phyloP scores from a whole-genome alignment of 2,797 vertebrate species.

The Sebastes trivittatus region DNA sequence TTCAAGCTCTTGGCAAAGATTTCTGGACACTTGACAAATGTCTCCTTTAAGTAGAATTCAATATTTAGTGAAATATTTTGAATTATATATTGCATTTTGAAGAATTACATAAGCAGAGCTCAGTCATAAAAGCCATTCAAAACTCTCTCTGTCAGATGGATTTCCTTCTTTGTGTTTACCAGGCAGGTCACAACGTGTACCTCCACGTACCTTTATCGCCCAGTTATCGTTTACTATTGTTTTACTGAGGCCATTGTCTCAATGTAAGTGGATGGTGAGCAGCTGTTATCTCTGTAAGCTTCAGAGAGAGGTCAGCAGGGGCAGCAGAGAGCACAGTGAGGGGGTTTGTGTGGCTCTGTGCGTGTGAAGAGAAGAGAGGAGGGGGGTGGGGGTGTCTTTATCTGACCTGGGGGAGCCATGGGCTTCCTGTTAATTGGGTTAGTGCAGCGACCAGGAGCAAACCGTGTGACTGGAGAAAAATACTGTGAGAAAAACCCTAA shows the following conservation, averaged over 20 bases:
- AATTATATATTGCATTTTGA: not conserved
- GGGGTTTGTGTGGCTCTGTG: slow-evolving; percentile 5
- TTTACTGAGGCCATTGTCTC: slow-evolving; percentile 41
- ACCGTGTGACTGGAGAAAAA: slow-evolving; percentile 78
- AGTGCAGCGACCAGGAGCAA: slow-evolving; percentile 76
- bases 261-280: slow-evolving; percentile 61
- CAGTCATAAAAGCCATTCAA: not conserved
- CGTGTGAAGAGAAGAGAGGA: not conserved
- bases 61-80: not conserved
- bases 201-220: not conserved
- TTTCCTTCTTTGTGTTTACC: slow-evolving; percentile 3
- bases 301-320: slow-evolving; percentile 77
- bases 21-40: not conserved
- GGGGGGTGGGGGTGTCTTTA: slow-evolving; percentile 72
- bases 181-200: slow-evolving; percentile 2
- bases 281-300: slow-evolving; percentile 71
- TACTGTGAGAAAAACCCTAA: slow-evolving; percentile 79
- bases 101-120: not conserved
- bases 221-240: slow-evolving; percentile 34
- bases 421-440: slow-evolving; percentile 82
- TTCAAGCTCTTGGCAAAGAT: not conserved
- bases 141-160: not conserved
- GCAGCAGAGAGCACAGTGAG: slow-evolving; percentile 77
- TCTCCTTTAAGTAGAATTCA: not conserved
- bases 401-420: slow-evolving; percentile 82